Evolutionary conservation across 2,797 vertebrate genomes (phyloP).

Genomic region (Myiothlypis chrysogaster): DNA sequence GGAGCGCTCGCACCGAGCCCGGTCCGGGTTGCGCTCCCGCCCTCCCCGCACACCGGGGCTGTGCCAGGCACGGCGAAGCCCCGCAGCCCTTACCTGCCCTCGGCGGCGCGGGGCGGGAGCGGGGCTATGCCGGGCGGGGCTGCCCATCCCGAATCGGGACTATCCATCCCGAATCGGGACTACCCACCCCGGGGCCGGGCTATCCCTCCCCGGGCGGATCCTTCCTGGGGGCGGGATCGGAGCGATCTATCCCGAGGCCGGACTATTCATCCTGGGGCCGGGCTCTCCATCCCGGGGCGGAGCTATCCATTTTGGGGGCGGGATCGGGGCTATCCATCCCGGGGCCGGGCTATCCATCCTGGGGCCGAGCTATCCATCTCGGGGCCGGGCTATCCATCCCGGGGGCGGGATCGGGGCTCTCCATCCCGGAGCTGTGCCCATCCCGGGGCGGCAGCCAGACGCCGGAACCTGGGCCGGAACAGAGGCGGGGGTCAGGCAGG

Average conservation of each 20-base stretch:
- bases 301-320: too few relatives aligned
- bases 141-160: not conserved
- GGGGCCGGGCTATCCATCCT: too few relatives aligned
- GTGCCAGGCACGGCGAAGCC: accelerated
- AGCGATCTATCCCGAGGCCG: too few relatives aligned
- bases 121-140: not conserved
- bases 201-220: too few relatives aligned
- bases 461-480: not conserved
- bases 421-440: too few relatives aligned
- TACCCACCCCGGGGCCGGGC: not conserved
- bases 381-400: too few relatives aligned
- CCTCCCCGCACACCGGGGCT: not conserved
- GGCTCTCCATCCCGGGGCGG: too few relatives aligned
- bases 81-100: not conserved
- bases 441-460: not conserved
- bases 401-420: too few relatives aligned
- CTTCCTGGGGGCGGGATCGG: too few relatives aligned
- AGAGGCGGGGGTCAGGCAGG: accelerated
- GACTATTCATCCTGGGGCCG: too few relatives aligned
- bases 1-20: not conserved
- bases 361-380: too few relatives aligned
- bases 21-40: not conserved
- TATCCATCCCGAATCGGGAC: not conserved
- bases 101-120: not conserved
- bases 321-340: too few relatives aligned